Evolutionary conservation across 2,113 vertebrate genomes (phyloP).

Genomic region (Microtus pennsylvanicus): DNA sequence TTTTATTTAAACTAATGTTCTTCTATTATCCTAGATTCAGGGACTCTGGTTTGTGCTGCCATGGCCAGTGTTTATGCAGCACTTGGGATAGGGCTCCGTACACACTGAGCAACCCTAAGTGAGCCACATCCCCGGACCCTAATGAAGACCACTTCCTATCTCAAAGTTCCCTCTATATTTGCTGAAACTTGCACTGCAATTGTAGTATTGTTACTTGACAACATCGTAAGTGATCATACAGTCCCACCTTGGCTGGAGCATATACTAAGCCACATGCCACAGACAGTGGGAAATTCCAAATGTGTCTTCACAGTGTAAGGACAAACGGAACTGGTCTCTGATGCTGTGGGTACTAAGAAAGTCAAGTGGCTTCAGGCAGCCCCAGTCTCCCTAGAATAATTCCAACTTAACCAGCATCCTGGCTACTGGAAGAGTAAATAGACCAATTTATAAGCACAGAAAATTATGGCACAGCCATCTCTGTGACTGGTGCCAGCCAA

Average conservation of each 20-base stretch:
- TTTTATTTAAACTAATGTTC: conserved; percentile 9
- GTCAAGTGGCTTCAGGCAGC: conserved; percentile 58
- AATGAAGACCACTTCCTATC: neutral
- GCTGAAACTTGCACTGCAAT: neutral
- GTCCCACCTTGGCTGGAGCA: neutral
- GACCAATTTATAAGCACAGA: conserved; percentile 67
- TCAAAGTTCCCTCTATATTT: neutral
- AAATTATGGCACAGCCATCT: conserved; percentile 40
- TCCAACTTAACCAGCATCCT: conserved; percentile 66
- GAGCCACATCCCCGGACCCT: neutral
- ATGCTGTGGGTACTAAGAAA: conserved; percentile 48
- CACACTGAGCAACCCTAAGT: neutral
- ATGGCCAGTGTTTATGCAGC: too few relatives aligned
- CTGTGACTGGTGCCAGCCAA: conserved; percentile 30
- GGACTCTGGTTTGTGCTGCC: neutral
- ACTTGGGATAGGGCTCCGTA: neutral
- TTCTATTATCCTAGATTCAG: too few relatives aligned
- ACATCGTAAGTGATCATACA: neutral
- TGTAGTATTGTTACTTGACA: neutral
- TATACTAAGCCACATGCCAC: neutral
- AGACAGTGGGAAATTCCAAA: neutral
- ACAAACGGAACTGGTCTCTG: neutral
- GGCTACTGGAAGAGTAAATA: conserved; percentile 38
- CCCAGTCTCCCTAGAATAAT: conserved; percentile 79
- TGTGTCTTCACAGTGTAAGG: neutral